These are phyloP conservation scores for Malurus elegans DNA, from an alignment of 2,113 vertebrate species.

Conservation along the genomic window DNA sequence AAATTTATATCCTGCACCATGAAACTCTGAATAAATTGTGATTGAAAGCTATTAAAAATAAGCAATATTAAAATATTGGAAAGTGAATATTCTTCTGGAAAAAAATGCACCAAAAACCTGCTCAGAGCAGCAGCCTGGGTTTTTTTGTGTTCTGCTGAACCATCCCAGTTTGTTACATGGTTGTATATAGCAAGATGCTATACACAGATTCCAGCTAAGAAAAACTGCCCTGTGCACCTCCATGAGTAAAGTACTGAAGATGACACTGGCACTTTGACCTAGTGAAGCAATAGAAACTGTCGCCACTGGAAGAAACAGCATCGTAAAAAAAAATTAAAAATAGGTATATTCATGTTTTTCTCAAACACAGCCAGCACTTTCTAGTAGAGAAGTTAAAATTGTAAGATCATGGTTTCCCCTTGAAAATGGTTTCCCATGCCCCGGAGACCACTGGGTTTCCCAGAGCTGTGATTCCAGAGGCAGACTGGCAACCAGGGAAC, in stretches of 20 bases:
- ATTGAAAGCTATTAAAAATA: not conserved
- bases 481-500: not conserved
- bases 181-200: not conserved
- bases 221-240: not conserved
- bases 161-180: not conserved
- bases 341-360: not conserved
- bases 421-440: not conserved
- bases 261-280: not conserved
- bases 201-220: not conserved
- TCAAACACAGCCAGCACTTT: not conserved
- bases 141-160: not conserved
- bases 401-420: not conserved
- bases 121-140: not conserved
- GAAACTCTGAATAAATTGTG: not conserved
- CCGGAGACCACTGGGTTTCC: not conserved
- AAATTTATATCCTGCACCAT: not conserved
- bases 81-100: not conserved
- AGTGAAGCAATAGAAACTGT: not conserved
- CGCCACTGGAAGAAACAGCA: not conserved
- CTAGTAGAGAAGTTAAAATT: not conserved
- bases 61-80: not conserved
- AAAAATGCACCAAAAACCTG: not conserved
- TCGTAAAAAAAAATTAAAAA: not conserved
- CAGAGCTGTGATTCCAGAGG: rapidly evolving
- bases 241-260: not conserved